phyloP scores from a whole-genome alignment of 92 coral and sea anemone genomes.

The Siderastrea radians region DNA sequence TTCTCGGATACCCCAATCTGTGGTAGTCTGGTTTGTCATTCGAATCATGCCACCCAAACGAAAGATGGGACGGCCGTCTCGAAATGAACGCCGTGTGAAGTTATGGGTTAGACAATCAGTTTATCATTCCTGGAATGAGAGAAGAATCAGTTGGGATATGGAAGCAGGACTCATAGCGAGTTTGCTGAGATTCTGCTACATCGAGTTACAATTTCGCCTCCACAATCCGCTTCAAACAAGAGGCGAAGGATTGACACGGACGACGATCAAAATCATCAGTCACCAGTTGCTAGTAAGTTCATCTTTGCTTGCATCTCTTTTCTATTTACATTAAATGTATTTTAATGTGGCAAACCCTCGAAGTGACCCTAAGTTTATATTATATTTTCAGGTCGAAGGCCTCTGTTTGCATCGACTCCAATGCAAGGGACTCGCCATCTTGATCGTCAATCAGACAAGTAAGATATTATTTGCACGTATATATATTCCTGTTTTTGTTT shows the following conservation, averaged over 20 bases:
- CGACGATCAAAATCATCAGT: constrained; percentile 12
- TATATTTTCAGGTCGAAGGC: too few relatives aligned
- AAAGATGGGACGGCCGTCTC: constrained; percentile 27
- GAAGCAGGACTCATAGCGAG: constrained; percentile 24
- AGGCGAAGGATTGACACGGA: constrained; percentile 18
- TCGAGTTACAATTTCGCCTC: constrained; percentile 16
- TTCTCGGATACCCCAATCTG: neutral
- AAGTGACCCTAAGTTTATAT: too few relatives aligned
- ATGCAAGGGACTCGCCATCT: too few relatives aligned
- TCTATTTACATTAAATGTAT: constrained; percentile 1
- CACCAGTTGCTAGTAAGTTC: constrained; percentile 8
- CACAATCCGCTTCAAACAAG: constrained; percentile 23
- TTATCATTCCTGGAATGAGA: constrained; percentile 25
- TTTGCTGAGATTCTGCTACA: constrained; percentile 31
- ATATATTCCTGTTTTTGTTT: too few relatives aligned
- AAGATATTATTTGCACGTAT: too few relatives aligned
- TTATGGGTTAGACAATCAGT: constrained; percentile 32
- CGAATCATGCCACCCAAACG: constrained; percentile 11
- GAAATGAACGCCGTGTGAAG: constrained; percentile 31
- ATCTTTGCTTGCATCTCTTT: neutral
- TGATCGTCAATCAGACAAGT: too few relatives aligned
- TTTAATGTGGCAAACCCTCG: neutral
- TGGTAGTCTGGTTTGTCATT: constrained; percentile 16
- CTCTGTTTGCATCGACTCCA: too few relatives aligned
- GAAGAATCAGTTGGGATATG: constrained; percentile 26